Evolutionary conservation across 2,888 invertebrate species (phyloP), one percentile per base, ranked within the genome.

Genomic region (Agapostemon virescens): DNA sequence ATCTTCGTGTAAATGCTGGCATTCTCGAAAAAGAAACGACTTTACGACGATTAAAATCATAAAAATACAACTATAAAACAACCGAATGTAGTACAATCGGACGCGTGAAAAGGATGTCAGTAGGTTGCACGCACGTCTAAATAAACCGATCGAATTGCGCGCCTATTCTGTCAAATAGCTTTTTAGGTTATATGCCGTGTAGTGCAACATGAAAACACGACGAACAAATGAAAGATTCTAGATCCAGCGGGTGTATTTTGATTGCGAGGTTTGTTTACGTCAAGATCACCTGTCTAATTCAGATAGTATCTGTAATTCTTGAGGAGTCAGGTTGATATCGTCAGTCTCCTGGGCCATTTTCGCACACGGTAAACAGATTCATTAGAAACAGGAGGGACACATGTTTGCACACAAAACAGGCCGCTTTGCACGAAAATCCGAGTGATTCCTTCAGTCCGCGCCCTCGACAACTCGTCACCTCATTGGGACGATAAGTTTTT

Each of bases 221-320:
- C 6, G 49, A 11, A 30, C 40, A 23, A 4, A 15, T 23, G n/a
- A 23, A 36, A 64, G n/a, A 77, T 49, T 36, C 66, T 26, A 63
- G 69, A 38, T 45, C 30, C 15, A 30, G n/a, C 64, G 30, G 5
- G 15, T 42, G n/a, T 4, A 42, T 75, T 30, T 23, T 36, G 33
- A n/a, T 11, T 13, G 3, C 33, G n/a, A 45, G n/a, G 20, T 74
- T 79, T 61, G 33, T 74, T 77, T 64, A 58, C 9, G 61, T 30
- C 6, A n/a, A 74, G 64, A 77, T 83, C 61, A 97, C 97, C 97
- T 97, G 94, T 98, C 97, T 93, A 97, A 95, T 93, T 97, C 97
- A 77, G 97, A 97, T 89, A 98, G 94, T 92, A 96, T 95, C 94
- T 97, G 97, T 89, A 97, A 93, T 93, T 97, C 97, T 92, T 96